Percentiles rank a stretch among this genome's conserved stretches.
These are phyloP conservation scores for Drosophila ustulata DNA, from an alignment of 2,888 invertebrate genomes.

Conservation along the genomic window DNA sequence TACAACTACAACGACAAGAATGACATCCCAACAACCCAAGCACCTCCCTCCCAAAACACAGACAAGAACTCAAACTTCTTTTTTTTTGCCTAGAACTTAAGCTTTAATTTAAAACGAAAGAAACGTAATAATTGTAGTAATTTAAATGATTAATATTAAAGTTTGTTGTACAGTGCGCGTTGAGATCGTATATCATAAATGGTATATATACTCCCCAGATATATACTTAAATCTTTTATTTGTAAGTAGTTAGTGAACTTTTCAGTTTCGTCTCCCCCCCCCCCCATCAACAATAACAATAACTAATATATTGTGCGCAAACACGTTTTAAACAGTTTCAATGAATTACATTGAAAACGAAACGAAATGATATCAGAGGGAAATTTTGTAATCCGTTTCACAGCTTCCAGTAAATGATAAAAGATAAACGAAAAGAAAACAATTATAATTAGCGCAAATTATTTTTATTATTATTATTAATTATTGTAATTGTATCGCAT, in stretches of 20 bases:
- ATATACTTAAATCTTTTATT: slow-evolving; percentile 21
- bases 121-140: slow-evolving; percentile 54
- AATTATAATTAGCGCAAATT: slow-evolving; percentile 75
- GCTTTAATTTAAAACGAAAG: slow-evolving; percentile 57
- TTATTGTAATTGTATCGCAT: slow-evolving; percentile 33
- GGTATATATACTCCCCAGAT: slow-evolving; percentile 19
- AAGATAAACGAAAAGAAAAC: slow-evolving; percentile 18
- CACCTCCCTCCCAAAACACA: slow-evolving; percentile 2
- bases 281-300: slow-evolving; percentile 13
- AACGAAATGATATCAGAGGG: background rate
- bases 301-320: slow-evolving; percentile 17
- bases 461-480: slow-evolving; percentile 49
- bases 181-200: slow-evolving; percentile 43
- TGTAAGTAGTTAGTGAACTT: slow-evolving; percentile 32
- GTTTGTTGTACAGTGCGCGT: slow-evolving; percentile 75
- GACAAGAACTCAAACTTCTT: slow-evolving; percentile 6
- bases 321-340: slow-evolving; percentile 12
- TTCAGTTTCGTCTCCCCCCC: slow-evolving; percentile 21
- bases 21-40: slow-evolving; percentile 1
- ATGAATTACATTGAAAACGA: slow-evolving; percentile 10
- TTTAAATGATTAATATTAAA: slow-evolving; percentile 64
- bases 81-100: slow-evolving; percentile 58
- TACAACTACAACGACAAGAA: slow-evolving; percentile 7
- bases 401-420: slow-evolving; percentile 71
- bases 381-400: slow-evolving; percentile 53